Base-by-base conservation (phyloP, 2,113 vertebrate species). In the Limnothrissa miodon region DNA sequence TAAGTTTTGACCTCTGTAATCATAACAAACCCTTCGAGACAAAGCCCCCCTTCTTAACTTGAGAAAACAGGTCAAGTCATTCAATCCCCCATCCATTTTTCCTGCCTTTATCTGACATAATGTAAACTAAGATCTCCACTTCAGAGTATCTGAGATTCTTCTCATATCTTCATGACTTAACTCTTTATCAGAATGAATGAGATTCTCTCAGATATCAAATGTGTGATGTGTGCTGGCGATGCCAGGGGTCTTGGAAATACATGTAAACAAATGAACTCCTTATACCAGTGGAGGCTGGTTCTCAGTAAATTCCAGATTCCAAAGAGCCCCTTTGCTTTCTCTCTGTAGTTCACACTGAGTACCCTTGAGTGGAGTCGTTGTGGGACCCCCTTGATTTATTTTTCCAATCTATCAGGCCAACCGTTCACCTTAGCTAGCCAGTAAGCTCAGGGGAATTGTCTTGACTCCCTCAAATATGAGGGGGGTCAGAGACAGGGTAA, bases 391-490 rank as follows among this genome's bases (percentile, higher is more conserved):
- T 10, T 74, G 80, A 81, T 78, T 78, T 85, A 80, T 85, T 80
- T 81, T 85, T 79, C 21, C 79, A 82, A 85, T 62, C 39, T 44
- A 46, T 59, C 48, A 19, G n/a, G 42, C 29, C 74, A 66, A n/a
- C 79, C 17, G 39, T 45, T 51, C 42, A 29, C 44, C 53, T 36
- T 7, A n/a, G 79, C 51, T 70, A n/a, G 59, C 56, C 11, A 2
- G 48, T 56, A 79, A 79, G 83, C 83, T 83, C 56, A 4, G 33
- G 83, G 82, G 80, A 80, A 25, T 66, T 78, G 13, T 83, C 82
- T 59, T 48, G 15, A 78, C 59, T 82, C 81, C 48, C n/a, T 83
- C 74, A 83, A 85, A 83, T 85, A 33, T 80, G 45, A 81, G 23
- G 78, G 78, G 33, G 78, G 83, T 79, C 82, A 85, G 29, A 85